A percentile compares a stretch with the other conserved stretches of the same genome.
Conservation (phyloP, 2,797 vertebrate species). For the Gymnodraco acuticeps region DNA sequence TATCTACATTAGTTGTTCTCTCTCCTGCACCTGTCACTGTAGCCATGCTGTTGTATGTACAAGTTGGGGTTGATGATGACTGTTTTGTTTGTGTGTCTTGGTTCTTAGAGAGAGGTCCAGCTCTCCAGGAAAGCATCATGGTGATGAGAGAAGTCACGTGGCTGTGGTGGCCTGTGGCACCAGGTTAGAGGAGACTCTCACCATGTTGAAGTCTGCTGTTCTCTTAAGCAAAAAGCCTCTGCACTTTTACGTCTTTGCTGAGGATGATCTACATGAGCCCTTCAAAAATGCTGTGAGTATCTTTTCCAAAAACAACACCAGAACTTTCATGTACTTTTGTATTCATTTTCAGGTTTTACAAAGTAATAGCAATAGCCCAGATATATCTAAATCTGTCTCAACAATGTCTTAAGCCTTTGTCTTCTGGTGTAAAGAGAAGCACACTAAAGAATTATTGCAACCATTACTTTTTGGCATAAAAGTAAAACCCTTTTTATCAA, state of each 20-base stretch:
- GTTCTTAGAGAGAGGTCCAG: slow-evolving; percentile 53
- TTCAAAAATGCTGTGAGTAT: slow-evolving; percentile 90
- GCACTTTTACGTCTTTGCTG: slow-evolving; percentile 95
- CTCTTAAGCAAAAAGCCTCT: slow-evolving; percentile 91
- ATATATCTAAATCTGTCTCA: background rate
- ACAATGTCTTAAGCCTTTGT: background rate
- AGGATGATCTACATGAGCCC: slow-evolving; percentile 89
- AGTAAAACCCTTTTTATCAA: background rate
- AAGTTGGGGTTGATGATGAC: background rate
- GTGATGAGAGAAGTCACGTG: slow-evolving; percentile 88
- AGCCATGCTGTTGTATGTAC: background rate
- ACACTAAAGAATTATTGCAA: background rate
- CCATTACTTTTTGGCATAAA: background rate
- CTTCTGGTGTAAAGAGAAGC: background rate
- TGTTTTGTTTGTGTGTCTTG: slow-evolving; percentile 33
- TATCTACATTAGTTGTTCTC: slow-evolving; percentile 15
- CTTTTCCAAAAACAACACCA: background rate
- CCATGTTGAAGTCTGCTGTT: slow-evolving; percentile 95
- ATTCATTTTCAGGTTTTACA: background rate
- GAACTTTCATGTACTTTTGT: background rate
- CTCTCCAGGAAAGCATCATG: slow-evolving; percentile 27
- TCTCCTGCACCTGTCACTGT: slow-evolving; percentile 1
- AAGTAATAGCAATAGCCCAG: background rate
- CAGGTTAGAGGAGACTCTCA: slow-evolving; percentile 93
- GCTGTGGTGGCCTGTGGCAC: slow-evolving; percentile 97